Base-by-base conservation (phyloP, 2,113 vertebrate genomes). In the Anser brachyrhynchus region DNA sequence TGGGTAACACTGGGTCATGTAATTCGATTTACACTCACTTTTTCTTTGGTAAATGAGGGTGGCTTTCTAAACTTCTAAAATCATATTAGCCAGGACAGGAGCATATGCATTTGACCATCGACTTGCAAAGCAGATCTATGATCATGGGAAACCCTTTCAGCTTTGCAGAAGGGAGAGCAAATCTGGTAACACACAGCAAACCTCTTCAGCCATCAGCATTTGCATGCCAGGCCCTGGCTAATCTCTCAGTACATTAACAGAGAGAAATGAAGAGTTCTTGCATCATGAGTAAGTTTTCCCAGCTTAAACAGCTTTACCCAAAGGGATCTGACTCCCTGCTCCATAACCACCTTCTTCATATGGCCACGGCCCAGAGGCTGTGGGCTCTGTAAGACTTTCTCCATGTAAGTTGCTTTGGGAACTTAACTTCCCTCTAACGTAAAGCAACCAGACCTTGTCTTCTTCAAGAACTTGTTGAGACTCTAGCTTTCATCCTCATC, bases 111-210 rank as follows among this genome's bases (percentile, higher is more conserved):
- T 92, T 43, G 78, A 93, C 87, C 72, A 78, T 13, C 0, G 2
- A 52, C 70, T 83, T 67, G 37, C 90, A 92, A 86, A 94, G 79
- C 33, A 88, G 75, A 91, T 46, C 87, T 92, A 54, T 92, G 81
- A 77, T 64, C 18, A 76, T 37, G 9, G 74, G 72, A 90, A 94
- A 93, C 71, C 92, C 81, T 89, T 89, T 54, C 92, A 66, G 74
- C 74, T 94, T 62, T 72, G 57, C 73, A 76, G 57, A 85, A 74
- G 41, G 37, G 46, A 91, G 17, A 87, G 65, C 25, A 64, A 49
- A 61, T 66, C 62, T 73, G 62, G 79, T 16, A 89, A 66, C 72
- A 72, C 66, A 54, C 16, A 79, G 80, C 52, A 85, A 80, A 57
- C 46, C 20, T 49, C 31, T 41, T 84, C 46, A 51, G 87, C 88